A percentile compares a stretch with the other conserved stretches of the same genome.
phyloP scores from a whole-genome alignment of 2,888 invertebrate species.

The Synergus umbraculus region DNA sequence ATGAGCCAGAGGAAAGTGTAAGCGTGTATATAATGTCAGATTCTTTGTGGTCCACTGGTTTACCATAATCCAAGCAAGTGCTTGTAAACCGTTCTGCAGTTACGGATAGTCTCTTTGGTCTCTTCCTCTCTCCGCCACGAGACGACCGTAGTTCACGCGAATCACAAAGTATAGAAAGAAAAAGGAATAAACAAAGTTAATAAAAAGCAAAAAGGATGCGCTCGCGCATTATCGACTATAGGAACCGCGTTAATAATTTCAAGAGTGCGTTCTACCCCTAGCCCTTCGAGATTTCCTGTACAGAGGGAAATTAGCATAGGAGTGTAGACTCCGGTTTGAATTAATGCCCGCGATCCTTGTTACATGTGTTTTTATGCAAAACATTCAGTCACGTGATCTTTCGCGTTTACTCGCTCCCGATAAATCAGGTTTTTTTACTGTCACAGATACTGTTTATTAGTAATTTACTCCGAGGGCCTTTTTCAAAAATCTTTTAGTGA shows the following conservation, averaged over 20 bases:
- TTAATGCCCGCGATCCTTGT: constrained; percentile 68
- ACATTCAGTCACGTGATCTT: constrained; percentile 41
- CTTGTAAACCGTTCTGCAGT: constrained; percentile 52
- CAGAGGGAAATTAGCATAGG: constrained; percentile 67
- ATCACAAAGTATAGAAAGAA: constrained; percentile 45
- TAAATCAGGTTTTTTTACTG: constrained; percentile 36
- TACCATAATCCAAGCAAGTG: constrained; percentile 54
- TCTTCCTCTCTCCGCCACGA: constrained; percentile 41
- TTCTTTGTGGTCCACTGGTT: constrained; percentile 52
- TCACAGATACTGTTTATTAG: constrained; percentile 33
- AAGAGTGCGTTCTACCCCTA: constrained; percentile 46
- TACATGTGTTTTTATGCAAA: constrained; percentile 63
- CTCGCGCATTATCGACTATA: constrained; percentile 47
- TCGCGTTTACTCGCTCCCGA: constrained; percentile 43
- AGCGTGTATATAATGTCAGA: constrained; percentile 42
- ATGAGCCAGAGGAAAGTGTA: constrained; percentile 29
- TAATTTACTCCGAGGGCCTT: background rate
- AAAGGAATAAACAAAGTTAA: constrained; percentile 44
- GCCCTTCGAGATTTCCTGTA: constrained; percentile 67
- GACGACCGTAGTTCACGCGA: constrained; percentile 50
- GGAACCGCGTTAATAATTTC: constrained; percentile 58
- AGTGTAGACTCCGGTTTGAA: constrained; percentile 63
- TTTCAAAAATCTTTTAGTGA: background rate
- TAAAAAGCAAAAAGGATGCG: constrained; percentile 16
- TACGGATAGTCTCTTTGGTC: constrained; percentile 11